phyloP scores from a whole-genome alignment of 2,113 vertebrate genomes.

The Saiga tatarica region DNA sequence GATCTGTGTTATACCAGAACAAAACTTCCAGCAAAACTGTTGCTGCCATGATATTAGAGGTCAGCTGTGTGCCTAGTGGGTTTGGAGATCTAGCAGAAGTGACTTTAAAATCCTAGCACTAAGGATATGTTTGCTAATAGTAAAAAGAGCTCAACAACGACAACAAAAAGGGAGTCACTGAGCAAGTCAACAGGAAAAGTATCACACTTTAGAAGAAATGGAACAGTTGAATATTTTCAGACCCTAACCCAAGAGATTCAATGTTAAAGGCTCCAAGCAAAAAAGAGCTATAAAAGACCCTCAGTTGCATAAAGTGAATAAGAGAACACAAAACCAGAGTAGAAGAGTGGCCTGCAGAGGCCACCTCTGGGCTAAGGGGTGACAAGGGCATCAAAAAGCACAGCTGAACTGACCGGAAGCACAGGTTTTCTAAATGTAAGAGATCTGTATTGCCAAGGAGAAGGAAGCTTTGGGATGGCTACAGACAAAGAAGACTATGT shows the following conservation, averaged over 20 bases:
- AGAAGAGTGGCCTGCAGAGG: neutral
- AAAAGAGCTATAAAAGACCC: neutral
- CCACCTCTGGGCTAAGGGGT: neutral
- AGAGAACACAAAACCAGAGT: neutral
- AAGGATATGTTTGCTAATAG: no score
- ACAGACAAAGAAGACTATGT: rapidly evolving
- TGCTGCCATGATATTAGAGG: neutral
- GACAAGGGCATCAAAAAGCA: neutral
- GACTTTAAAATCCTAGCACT: neutral
- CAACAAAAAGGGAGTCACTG: neutral
- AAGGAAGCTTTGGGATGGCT: neutral
- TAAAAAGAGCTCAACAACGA: neutral
- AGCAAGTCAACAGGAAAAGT: neutral
- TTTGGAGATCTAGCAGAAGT: neutral
- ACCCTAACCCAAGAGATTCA: neutral
- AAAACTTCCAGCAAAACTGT: neutral
- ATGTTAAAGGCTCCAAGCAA: neutral
- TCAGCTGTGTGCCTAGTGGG: neutral
- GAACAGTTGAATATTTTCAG: neutral
- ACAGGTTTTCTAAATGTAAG: neutral
- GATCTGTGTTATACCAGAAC: neutral
- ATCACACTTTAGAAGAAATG: neutral
- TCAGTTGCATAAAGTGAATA: neutral
- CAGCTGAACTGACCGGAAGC: neutral
- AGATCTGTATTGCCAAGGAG: neutral